These are phyloP conservation scores for Portunus trituberculatus DNA, from an alignment of 1,140 invertebrate species.

Conservation along the genomic window DNA sequence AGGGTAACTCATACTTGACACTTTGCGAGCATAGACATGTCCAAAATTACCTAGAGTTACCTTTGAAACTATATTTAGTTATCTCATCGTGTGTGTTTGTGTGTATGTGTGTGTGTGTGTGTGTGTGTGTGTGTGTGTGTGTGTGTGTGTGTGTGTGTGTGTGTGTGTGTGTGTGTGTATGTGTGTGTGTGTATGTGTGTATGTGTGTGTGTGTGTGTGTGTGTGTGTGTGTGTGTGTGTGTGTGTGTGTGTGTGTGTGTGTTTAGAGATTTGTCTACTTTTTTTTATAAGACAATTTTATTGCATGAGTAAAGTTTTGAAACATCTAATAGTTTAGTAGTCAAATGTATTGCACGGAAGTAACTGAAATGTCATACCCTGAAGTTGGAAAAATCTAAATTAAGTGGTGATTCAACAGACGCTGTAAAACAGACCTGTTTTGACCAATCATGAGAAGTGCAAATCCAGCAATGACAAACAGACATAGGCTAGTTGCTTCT, in stretches of 20 bases:
- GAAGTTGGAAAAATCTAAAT: conserved; percentile 44
- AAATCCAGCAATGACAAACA: conserved; percentile 60
- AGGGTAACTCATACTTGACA: too few relatives aligned
- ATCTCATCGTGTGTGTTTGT: background rate
- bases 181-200: background rate
- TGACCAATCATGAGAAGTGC: conserved; percentile 65
- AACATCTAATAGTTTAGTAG: background rate
- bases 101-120: conserved; percentile 8
- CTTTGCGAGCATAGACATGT: too few relatives aligned
- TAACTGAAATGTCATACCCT: conserved; percentile 65
- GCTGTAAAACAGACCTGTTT: conserved; percentile 56
- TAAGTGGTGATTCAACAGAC: conserved; percentile 55
- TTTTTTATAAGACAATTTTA: background rate
- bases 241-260: conserved; percentile 20
- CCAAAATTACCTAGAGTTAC: too few relatives aligned
- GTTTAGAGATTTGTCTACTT: background rate
- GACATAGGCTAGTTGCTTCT: conserved; percentile 69
- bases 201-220: conserved; percentile 8
- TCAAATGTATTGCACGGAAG: conserved; percentile 62
- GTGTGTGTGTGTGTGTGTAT: background rate
- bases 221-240: conserved; percentile 17
- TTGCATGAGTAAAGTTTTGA: conserved; percentile 13
- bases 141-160: background rate
- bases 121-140: conserved; percentile 17
- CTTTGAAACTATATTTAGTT: too few relatives aligned